These are phyloP conservation scores for Arctia plantaginis DNA, from an alignment of 2,888 invertebrate species.

Conservation along the genomic window DNA sequence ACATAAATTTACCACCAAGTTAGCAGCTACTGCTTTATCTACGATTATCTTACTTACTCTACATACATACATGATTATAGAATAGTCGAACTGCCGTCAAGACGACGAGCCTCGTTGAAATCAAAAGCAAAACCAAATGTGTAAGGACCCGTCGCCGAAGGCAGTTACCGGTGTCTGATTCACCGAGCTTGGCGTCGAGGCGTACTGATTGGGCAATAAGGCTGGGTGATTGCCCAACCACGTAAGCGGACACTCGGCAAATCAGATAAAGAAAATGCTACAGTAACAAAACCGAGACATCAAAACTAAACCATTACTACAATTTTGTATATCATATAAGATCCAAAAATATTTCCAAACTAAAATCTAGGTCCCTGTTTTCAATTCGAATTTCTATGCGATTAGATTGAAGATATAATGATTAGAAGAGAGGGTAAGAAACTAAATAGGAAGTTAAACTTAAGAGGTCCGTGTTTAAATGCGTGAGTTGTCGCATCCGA, in stretches of 20 bases:
- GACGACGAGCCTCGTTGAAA: constrained; percentile 65
- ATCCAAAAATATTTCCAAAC: constrained; percentile 83
- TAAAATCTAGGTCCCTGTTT: constrained; percentile 84
- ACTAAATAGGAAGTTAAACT: constrained; percentile 59
- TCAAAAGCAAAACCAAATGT: constrained; percentile 58
- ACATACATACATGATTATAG: constrained; percentile 85
- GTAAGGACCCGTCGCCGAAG: constrained; percentile 68
- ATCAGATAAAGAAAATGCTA: constrained; percentile 70
- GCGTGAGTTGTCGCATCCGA: constrained; percentile 76
- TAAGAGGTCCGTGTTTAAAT: constrained; percentile 76
- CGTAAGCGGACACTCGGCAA: constrained; percentile 85
- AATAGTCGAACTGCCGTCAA: constrained; percentile 66
- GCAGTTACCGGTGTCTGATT: constrained; percentile 74
- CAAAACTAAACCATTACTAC: constrained; percentile 56
- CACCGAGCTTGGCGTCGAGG: constrained; percentile 75
- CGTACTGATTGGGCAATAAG: constrained; percentile 90
- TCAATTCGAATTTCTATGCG: constrained; percentile 69
- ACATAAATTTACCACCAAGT: constrained; percentile 86
- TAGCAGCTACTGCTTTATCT: constrained; percentile 78
- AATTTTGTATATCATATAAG: constrained; percentile 74
- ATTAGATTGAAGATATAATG: constrained; percentile 46
- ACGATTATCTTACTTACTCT: constrained; percentile 83
- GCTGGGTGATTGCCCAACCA: constrained; percentile 91
- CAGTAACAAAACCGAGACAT: constrained; percentile 48
- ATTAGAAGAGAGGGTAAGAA: constrained; percentile 36